Conservation (phyloP, 2,888 invertebrate species). For the Nasonia oneida region DNA sequence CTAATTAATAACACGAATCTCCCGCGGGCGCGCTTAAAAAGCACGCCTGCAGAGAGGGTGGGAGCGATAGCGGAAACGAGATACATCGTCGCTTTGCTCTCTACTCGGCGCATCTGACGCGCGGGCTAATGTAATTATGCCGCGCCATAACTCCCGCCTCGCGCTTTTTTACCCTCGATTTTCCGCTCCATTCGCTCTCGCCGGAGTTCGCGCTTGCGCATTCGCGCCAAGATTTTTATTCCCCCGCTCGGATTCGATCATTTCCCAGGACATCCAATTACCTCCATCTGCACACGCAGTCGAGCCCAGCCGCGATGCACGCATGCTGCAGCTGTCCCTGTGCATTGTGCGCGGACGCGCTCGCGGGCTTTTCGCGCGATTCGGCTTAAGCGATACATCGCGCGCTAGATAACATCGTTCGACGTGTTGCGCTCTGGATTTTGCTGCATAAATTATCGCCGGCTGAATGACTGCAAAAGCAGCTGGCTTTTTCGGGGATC, state of each 20-base stretch:
- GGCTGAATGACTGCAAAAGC: constrained; percentile 16
- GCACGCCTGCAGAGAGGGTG: not conserved
- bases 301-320: not conserved
- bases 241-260: not conserved
- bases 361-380: not conserved
- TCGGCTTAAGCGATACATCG: constrained; percentile 15
- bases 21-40: constrained; percentile 31
- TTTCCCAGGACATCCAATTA: constrained; percentile 10
- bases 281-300: not conserved
- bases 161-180: constrained; percentile 13
- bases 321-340: not conserved
- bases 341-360: not conserved
- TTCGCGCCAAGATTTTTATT: not conserved
- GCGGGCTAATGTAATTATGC: constrained; percentile 11
- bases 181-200: not conserved
- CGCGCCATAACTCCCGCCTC: constrained; percentile 11
- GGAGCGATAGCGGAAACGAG: not conserved
- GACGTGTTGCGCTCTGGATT: constrained; percentile 1
- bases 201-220: not conserved
- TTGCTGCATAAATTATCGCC: constrained; percentile 16
- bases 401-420: constrained; percentile 25
- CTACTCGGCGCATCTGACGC: not conserved
- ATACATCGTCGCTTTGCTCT: constrained; percentile 2
- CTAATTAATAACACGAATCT: constrained; percentile 28
- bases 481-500: constrained; percentile 16